Percentiles rank a stretch among this genome's conserved stretches.
Conservation (phyloP, 2,888 invertebrate genomes). For the Acleris emargana region DNA sequence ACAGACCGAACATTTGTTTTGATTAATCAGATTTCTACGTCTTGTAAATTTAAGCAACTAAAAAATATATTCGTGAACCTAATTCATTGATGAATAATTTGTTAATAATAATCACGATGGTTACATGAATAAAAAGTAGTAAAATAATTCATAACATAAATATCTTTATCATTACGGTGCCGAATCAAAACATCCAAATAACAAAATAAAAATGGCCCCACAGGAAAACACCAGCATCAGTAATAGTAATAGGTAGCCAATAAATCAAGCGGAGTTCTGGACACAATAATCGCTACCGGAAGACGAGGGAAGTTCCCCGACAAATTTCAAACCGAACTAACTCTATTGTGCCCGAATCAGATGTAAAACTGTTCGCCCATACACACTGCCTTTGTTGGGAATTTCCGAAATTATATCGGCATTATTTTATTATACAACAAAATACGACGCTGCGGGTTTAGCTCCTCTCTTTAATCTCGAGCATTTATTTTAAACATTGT, state of each 20-base stretch:
- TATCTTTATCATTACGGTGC: not conserved
- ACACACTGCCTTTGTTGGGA: conserved; percentile 18
- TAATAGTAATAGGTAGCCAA: conserved; percentile 42
- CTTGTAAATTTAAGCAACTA: too few species aligned
- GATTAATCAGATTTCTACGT: not conserved
- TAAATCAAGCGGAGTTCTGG: conserved; percentile 58
- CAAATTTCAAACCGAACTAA: conserved; percentile 50
- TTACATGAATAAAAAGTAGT: too few species aligned
- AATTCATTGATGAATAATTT: too few species aligned
- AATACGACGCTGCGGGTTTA: not conserved
- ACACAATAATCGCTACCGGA: conserved; percentile 54
- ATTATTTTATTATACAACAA: conserved; percentile 3
- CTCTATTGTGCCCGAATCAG: conserved; percentile 44
- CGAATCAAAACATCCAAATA: conserved; percentile 7
- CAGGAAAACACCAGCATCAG: conserved; percentile 8
- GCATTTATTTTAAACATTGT: too few species aligned
- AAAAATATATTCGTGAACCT: too few species aligned
- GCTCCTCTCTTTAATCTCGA: too few species aligned
- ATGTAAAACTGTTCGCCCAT: conserved; percentile 37
- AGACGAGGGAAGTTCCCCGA: conserved; percentile 54
- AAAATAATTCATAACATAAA: too few species aligned
- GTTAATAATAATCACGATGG: too few species aligned
- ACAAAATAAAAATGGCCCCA: conserved; percentile 16
- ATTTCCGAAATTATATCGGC: conserved; percentile 13
- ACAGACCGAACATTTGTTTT: not conserved